These are phyloP conservation scores for Lepus americanus DNA, from an alignment of 2,113 vertebrate genomes.

Conservation along the genomic window DNA sequence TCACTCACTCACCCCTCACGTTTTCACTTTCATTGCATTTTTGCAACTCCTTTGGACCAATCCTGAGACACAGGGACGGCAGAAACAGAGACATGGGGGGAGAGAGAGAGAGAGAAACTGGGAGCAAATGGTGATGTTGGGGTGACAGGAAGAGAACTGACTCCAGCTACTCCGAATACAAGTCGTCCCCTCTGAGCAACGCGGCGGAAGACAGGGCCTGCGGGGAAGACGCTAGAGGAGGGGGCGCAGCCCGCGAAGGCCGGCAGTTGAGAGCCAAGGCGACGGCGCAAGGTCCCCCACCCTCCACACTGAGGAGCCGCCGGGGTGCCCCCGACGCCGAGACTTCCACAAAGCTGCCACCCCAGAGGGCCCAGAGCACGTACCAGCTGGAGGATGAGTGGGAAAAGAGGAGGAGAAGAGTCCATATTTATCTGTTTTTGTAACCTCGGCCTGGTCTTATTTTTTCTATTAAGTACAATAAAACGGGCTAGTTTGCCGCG, in stretches of 20 bases:
- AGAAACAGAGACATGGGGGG: not conserved
- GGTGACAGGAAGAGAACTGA: not conserved
- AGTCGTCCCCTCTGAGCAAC: conserved; percentile 66
- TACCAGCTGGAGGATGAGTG: conserved; percentile 75
- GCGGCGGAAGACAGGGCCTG: not conserved
- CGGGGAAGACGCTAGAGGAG: not conserved
- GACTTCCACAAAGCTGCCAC: conserved; percentile 68
- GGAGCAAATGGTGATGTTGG: conserved; percentile 17
- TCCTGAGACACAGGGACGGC: conserved; percentile 32
- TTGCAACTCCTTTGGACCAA: conserved; percentile 70
- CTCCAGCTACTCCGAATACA: conserved; percentile 66
- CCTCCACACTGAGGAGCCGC: conserved; percentile 21
- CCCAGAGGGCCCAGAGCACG: conserved; percentile 49
- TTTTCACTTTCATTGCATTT: conserved; percentile 76
- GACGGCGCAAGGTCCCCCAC: not conserved
- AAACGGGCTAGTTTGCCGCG: conserved; percentile 87
- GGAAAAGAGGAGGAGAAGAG: conserved; percentile 75
- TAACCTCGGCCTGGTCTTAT: conserved; percentile 83
- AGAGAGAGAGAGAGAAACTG: not conserved
- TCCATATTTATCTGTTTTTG: conserved; percentile 83
- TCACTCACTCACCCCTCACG: conserved; percentile 61
- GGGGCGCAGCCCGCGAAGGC: not conserved
- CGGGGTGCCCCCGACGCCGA: conserved; percentile 20
- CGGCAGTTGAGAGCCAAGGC: not conserved
- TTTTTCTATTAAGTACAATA: conserved; percentile 86